Evolutionary conservation across 2,888 invertebrate genomes (phyloP).

Genomic region (Rutpela maculata): DNA sequence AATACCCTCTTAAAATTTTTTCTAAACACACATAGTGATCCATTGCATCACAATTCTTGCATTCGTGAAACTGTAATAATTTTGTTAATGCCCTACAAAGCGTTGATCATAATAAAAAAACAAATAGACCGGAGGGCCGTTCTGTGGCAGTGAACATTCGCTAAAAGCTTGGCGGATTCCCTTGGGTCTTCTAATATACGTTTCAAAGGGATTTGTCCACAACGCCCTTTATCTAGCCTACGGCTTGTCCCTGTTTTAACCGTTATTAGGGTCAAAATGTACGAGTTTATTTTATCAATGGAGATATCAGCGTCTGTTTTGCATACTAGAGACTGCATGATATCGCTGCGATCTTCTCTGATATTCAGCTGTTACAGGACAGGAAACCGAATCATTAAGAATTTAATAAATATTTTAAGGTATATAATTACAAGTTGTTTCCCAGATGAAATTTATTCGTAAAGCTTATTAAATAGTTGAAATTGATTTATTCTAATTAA

Average conservation of each 20-base stretch:
- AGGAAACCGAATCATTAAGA: background rate
- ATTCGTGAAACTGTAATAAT: background rate
- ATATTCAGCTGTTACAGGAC: background rate
- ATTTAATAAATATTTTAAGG: background rate
- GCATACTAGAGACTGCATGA: constrained; percentile 38
- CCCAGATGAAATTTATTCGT: no score
- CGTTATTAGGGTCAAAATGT: constrained; percentile 34
- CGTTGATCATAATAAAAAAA: constrained; percentile 36
- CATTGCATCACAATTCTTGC: no score
- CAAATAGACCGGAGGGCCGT: constrained; percentile 21
- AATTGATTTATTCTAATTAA: no score
- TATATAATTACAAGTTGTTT: background rate
- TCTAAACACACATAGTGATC: no score
- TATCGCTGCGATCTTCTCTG: constrained; percentile 42
- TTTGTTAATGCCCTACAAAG: constrained; percentile 19
- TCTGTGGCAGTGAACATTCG: constrained; percentile 28
- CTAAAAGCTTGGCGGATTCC: constrained; percentile 36
- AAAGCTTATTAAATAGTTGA: no score
- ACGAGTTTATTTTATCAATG: constrained; percentile 44
- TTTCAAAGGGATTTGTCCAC: constrained; percentile 41
- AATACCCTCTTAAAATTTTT: no score
- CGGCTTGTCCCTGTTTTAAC: constrained; percentile 35
- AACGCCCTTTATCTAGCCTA: constrained; percentile 38
- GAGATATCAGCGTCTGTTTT: constrained; percentile 46
- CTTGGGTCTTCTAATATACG: constrained; percentile 38